Percentiles rank a stretch among this genome's conserved stretches.
Conservation (phyloP, 2,888 invertebrate genomes). For the Drosophila mimetica region DNA sequence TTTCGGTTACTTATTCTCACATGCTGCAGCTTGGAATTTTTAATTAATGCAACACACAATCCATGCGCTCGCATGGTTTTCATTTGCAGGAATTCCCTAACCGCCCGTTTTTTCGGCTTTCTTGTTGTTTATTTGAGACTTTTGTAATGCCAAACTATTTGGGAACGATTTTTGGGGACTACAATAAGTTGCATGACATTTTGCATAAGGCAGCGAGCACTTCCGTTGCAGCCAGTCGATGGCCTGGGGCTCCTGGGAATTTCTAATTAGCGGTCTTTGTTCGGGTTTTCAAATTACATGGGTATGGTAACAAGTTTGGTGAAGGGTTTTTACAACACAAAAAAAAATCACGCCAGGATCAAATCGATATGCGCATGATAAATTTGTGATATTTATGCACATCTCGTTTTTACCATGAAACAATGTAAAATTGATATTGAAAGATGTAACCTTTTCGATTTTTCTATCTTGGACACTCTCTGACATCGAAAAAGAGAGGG, state of each 20-base stretch:
- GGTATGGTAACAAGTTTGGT: neutral
- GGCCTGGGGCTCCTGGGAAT: conserved; percentile 37
- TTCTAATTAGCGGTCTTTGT: conserved; percentile 56
- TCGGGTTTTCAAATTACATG: neutral
- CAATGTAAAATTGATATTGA: no score
- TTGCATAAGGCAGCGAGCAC: conserved; percentile 35
- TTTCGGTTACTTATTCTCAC: conserved; percentile 57
- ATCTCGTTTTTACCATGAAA: no score
- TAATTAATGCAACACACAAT: conserved; percentile 72
- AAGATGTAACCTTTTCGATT: no score
- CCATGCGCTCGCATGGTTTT: conserved; percentile 44
- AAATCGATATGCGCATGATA: no score
- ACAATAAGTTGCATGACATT: conserved; percentile 68
- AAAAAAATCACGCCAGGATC: no score
- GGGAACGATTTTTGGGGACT: conserved; percentile 21
- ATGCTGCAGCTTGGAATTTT: conserved; percentile 75
- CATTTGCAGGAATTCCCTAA: conserved; percentile 50
- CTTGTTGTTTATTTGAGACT: conserved; percentile 39
- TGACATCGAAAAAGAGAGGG: no score
- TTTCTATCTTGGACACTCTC: no score
- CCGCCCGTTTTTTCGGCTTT: conserved; percentile 32
- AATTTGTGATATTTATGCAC: no score
- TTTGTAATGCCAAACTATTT: conserved; percentile 51
- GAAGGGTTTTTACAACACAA: no score
- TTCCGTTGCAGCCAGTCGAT: conserved; percentile 14